These are phyloP conservation scores for Odobenus rosmarus DNA, from an alignment of 2,113 vertebrate species.

Conservation along the genomic window DNA sequence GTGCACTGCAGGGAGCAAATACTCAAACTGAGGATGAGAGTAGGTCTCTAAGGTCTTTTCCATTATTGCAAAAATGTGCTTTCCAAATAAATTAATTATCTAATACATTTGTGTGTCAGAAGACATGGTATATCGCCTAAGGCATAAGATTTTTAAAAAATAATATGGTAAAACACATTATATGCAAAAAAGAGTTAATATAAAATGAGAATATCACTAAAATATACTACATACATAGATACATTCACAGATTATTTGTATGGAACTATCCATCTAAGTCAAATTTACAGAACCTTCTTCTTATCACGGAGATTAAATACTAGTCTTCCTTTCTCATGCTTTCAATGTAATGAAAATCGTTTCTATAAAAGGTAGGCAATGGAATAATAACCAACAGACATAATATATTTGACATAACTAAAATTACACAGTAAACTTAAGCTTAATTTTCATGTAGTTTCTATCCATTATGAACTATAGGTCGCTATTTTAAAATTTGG, in stretches of 20 bases:
- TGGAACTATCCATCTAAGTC: neutral
- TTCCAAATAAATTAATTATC: neutral
- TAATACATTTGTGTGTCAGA: neutral
- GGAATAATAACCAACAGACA: neutral
- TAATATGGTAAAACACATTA: neutral
- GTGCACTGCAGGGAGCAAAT: neutral
- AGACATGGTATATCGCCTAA: neutral
- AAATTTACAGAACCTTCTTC: neutral
- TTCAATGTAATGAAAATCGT: constrained; percentile 22
- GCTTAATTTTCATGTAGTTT: neutral
- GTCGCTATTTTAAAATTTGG: neutral
- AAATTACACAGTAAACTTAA: neutral
- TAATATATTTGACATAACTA: constrained; percentile 36
- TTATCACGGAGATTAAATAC: neutral
- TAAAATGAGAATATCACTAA: constrained; percentile 2
- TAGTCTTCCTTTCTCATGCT: neutral
- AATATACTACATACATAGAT: neutral
- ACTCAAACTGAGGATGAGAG: neutral
- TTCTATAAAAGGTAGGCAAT: neutral
- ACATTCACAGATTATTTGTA: neutral
- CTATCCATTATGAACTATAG: neutral
- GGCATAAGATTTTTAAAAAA: neutral
- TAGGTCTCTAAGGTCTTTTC: neutral
- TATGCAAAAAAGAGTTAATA: neutral
- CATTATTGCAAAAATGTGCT: neutral